Conservation (phyloP, 1,140 invertebrate species). For the Kradibia gibbosae region DNA sequence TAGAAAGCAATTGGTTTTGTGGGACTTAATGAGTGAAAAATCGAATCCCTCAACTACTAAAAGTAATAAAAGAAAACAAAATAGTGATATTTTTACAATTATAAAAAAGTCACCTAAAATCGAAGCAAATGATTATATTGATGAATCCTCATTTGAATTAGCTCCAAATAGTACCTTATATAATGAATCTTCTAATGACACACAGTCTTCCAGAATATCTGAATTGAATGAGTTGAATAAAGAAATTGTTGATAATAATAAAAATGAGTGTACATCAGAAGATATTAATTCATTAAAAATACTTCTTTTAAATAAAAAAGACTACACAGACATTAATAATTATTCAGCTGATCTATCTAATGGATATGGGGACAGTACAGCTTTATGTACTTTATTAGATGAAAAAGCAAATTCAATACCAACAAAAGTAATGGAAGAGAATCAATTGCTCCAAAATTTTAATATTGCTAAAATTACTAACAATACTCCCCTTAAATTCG, state of each 20-base stretch:
- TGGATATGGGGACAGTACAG: not conserved
- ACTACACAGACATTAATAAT: not conserved
- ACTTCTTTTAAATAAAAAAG: not conserved
- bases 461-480: constrained; percentile 13
- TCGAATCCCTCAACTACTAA: not conserved
- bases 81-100: not conserved
- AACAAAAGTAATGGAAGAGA: constrained; percentile 1
- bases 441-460: constrained; percentile 6
- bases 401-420: constrained; percentile 1
- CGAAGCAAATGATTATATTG: not conserved
- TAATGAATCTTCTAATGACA: constrained; percentile 38
- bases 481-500: not conserved
- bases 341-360: not conserved
- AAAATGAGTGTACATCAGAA: constrained; percentile 1
- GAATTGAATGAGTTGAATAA: not conserved
- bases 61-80: constrained; percentile 12
- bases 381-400: not conserved
- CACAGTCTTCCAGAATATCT: constrained; percentile 12
- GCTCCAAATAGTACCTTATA: not conserved
- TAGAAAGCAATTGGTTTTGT: constrained; percentile 51
- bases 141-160: constrained; percentile 21
- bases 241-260: constrained; percentile 4
- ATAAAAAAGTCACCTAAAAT: not conserved
- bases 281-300: not conserved
- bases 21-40: constrained; percentile 51